phyloP scores from a whole-genome alignment of 2,888 invertebrate species.

The Ornithoptera alexandrae region DNA sequence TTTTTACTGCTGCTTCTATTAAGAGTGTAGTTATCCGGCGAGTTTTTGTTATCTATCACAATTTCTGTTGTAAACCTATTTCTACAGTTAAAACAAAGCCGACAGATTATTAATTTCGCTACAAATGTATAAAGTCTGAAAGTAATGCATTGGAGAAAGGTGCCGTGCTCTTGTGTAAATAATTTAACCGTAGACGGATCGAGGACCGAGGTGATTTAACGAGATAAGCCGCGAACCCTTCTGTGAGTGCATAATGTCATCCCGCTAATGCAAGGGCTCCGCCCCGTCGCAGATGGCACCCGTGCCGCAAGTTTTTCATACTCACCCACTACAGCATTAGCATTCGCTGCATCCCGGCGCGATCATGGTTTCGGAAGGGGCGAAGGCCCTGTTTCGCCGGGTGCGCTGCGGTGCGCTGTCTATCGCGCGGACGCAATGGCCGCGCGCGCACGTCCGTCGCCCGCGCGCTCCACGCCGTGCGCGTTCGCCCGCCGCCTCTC shows the following conservation, averaged over 20 bases:
- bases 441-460: conserved; percentile 63
- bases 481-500: conserved; percentile 43
- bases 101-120: too few species aligned
- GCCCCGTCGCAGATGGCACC: conserved; percentile 74
- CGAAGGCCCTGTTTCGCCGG: conserved; percentile 69
- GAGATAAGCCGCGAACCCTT: conserved; percentile 73
- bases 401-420: conserved; percentile 59
- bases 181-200: conserved; percentile 52
- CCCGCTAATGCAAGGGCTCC: conserved; percentile 75
- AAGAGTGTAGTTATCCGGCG: too few species aligned
- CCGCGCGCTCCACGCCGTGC: conserved; percentile 51
- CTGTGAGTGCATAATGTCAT: conserved; percentile 77
- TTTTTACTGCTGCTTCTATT: too few species aligned
- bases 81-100: too few species aligned
- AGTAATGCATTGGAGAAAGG: conserved; percentile 48
- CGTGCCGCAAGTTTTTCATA: conserved; percentile 70
- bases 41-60: too few species aligned
- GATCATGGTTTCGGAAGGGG: conserved; percentile 76
- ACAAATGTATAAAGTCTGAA: neutral
- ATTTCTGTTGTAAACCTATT: too few species aligned
- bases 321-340: conserved; percentile 51
- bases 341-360: conserved; percentile 73
- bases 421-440: conserved; percentile 71
- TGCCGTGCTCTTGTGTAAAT: conserved; percentile 57
- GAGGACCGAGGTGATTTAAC: conserved; percentile 58